Evolutionary conservation across 2,888 invertebrate genomes (phyloP), one percentile per base, ranked within the genome.

Genomic region (Penaeus monodon): DNA sequence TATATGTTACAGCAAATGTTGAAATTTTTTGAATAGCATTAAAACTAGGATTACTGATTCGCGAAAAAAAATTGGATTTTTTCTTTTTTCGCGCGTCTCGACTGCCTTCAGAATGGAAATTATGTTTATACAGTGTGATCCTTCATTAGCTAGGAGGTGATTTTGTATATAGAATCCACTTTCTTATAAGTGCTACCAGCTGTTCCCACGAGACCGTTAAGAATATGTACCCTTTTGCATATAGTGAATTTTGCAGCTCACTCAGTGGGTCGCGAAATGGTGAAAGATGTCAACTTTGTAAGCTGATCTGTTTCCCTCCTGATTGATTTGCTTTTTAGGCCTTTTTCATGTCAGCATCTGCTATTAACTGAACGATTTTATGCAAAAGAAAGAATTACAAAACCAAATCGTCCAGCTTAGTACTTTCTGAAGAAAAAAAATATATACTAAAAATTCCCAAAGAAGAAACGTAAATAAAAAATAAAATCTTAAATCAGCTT

Each of bases 191-290:
- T 74, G 74, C 82, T 82, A 82, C 82, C 82, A 85, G 70, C 57
- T 85, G 80, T 63, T 85, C 20, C 64, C 79, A 80, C 79, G 85
- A 80, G 78, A 68, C 29, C 73, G 85, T 85, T 85, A 79, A 79
- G 70, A 85, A 73, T 80, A 80, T 85, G 85, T 85, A 80, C 85
- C 85, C 85, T 85, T 78, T 82, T 85, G 79, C 85, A 85, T 78
- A 78, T 80, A 74, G 79, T 64, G 79, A 80, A 44, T 73, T 68
- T 66, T 64, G 73, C 85, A 80, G 70, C 65, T 29, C 64, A 44
- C 78, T 73, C 64, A 64, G 57, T 80, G 63, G 80, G 49, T 27
- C 63, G 70, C 73, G 64, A 77, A 44, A 44, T 57, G 85, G 80
- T 64, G 64, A 70, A 77, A 73, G 85, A 78, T 77, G 80, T 57